phyloP scores from a whole-genome alignment of 1,140 invertebrate genomes.

The Drosophila parabipectinata region DNA sequence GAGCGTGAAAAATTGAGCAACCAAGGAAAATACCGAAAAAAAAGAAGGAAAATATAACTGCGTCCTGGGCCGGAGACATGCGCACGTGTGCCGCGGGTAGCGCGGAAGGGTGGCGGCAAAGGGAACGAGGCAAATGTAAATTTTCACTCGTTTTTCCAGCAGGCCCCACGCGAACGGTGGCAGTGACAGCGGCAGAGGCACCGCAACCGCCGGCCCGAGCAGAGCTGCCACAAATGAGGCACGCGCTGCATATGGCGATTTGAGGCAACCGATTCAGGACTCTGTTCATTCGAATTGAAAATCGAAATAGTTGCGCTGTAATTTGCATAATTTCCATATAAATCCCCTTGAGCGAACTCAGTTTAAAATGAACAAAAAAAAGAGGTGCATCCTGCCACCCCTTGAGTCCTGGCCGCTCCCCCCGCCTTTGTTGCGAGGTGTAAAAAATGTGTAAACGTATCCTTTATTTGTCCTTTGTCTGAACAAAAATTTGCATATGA shows the following conservation, averaged over 20 bases:
- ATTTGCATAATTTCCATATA: constrained; percentile 81
- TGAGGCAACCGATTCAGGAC: constrained; percentile 14
- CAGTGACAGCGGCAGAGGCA: constrained; percentile 46
- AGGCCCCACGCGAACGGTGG: constrained; percentile 10
- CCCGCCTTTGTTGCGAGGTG: constrained; percentile 66
- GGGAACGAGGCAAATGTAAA: constrained; percentile 55
- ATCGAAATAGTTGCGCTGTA: constrained; percentile 56
- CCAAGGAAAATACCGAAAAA: constrained; percentile 37
- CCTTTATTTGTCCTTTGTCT: constrained; percentile 61
- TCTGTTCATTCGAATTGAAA: constrained; percentile 39
- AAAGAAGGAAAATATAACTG: constrained; percentile 63
- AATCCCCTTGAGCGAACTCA: constrained; percentile 40
- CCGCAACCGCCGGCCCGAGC: constrained; percentile 57
- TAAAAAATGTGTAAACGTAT: constrained; percentile 80
- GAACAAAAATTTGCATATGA: constrained; percentile 73
- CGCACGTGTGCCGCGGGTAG: constrained; percentile 61
- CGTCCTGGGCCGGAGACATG: constrained; percentile 66
- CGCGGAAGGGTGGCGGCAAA: constrained; percentile 40
- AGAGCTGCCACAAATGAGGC: constrained; percentile 42
- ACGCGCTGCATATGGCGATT: constrained; percentile 55
- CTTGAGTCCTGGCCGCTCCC: constrained; percentile 31
- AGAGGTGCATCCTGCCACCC: constrained; percentile 62
- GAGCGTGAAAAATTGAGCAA: constrained; percentile 75
- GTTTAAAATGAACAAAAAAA: constrained; percentile 15
- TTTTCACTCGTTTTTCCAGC: constrained; percentile 73